Evolutionary conservation across 2,113 vertebrate genomes (phyloP).

Genomic region (Epinephelus fuscoguttatus): DNA sequence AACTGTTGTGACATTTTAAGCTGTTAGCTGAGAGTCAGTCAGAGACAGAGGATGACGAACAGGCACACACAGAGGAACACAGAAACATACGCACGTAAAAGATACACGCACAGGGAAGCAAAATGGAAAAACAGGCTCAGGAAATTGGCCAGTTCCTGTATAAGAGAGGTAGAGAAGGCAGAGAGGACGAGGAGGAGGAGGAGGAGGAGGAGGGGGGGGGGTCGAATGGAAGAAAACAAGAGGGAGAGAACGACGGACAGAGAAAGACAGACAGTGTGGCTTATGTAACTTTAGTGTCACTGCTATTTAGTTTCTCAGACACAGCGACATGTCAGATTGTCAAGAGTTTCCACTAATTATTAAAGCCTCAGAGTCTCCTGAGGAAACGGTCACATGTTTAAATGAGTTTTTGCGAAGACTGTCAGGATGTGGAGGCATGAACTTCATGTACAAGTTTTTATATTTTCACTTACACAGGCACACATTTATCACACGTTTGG

Average conservation of each 20-base stretch:
- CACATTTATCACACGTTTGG: background rate
- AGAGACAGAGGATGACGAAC: conserved; percentile 48
- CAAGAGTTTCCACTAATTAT: conserved; percentile 25
- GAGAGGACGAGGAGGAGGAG: background rate
- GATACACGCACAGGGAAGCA: conserved; percentile 62
- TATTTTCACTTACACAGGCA: background rate
- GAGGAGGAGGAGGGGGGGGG: background rate
- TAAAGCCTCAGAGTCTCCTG: background rate
- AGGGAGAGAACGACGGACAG: conserved; percentile 27
- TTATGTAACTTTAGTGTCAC: conserved; percentile 49
- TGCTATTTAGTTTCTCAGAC: conserved; percentile 32
- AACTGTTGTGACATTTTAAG: conserved; percentile 68
- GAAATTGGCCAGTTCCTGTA: conserved; percentile 71
- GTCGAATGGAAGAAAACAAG: conserved; percentile 39
- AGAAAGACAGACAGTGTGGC: conserved; percentile 1
- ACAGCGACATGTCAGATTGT: conserved; percentile 35
- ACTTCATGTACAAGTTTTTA: background rate
- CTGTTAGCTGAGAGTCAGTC: conserved; percentile 58
- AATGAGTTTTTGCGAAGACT: background rate
- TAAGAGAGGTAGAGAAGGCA: conserved; percentile 45
- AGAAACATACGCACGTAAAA: conserved; percentile 62
- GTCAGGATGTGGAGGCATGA: background rate
- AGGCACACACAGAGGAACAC: conserved; percentile 45
- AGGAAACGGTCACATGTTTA: background rate
- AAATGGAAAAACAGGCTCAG: conserved; percentile 71